phyloP scores from a whole-genome alignment of 2,113 vertebrate genomes.

The Sturnus vulgaris region DNA sequence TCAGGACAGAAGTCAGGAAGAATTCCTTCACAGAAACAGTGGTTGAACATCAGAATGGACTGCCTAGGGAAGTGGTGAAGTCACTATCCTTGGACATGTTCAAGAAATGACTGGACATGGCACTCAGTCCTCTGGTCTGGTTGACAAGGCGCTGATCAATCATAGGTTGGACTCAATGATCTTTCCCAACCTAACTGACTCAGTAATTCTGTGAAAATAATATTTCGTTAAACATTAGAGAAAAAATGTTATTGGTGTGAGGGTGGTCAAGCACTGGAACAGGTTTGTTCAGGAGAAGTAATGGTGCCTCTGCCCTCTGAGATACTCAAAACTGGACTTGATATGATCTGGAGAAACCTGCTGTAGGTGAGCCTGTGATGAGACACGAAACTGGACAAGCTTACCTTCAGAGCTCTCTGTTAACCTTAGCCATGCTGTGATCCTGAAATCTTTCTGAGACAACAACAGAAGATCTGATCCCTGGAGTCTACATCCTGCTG shows the following conservation, averaged over 20 bases:
- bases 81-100: neutral
- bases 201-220: neutral
- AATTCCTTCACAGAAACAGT: neutral
- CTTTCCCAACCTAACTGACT: neutral
- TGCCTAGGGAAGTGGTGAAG: neutral
- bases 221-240: neutral
- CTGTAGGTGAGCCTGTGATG: neutral
- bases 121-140: neutral
- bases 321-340: neutral
- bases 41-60: neutral
- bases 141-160: neutral
- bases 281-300: neutral
- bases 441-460: neutral
- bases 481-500: neutral
- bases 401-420: neutral
- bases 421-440: fast-evolving
- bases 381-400: neutral
- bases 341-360: neutral
- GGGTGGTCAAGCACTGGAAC: neutral
- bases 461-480: neutral
- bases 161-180: neutral
- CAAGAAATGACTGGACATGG: neutral
- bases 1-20: neutral
- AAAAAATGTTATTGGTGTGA: neutral
- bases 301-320: neutral